Evolutionary conservation across 2,113 vertebrate genomes (phyloP).

Genomic region (Capreolus pygargus): DNA sequence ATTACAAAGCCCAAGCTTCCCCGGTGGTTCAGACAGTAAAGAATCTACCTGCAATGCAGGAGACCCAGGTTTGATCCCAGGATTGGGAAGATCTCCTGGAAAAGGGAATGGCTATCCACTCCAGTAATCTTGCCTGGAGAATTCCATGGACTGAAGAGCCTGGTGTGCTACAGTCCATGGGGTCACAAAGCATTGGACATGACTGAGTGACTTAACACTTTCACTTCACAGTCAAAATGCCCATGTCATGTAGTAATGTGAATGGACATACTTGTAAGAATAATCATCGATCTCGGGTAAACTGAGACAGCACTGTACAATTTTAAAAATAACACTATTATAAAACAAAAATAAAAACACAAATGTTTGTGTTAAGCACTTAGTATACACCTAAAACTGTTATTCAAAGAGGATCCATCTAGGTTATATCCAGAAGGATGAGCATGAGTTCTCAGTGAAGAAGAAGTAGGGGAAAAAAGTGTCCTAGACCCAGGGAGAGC

Average conservation of each 20-base stretch:
- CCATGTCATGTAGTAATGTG: neutral
- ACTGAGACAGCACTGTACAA: neutral
- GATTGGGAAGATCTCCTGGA: neutral
- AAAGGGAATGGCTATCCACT: neutral
- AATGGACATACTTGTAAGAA: neutral
- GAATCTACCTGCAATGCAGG: neutral
- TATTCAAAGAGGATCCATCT: neutral
- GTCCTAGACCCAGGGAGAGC: neutral
- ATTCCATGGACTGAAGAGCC: neutral
- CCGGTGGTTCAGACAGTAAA: neutral
- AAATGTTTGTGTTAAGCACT: neutral
- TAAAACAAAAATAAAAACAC: neutral
- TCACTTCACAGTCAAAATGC: neutral
- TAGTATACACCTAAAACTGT: neutral
- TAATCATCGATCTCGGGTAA: neutral
- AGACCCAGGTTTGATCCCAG: neutral
- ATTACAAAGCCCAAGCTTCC: neutral
- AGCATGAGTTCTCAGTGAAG: neutral
- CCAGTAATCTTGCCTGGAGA: neutral
- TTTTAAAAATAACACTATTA: neutral
- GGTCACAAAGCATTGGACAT: neutral
- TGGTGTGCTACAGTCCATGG: neutral
- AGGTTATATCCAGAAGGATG: neutral
- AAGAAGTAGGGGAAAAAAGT: accelerated
- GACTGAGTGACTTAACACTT: neutral